phyloP scores from a whole-genome alignment of 1,140 invertebrate species.

The Papilio polytes region DNA sequence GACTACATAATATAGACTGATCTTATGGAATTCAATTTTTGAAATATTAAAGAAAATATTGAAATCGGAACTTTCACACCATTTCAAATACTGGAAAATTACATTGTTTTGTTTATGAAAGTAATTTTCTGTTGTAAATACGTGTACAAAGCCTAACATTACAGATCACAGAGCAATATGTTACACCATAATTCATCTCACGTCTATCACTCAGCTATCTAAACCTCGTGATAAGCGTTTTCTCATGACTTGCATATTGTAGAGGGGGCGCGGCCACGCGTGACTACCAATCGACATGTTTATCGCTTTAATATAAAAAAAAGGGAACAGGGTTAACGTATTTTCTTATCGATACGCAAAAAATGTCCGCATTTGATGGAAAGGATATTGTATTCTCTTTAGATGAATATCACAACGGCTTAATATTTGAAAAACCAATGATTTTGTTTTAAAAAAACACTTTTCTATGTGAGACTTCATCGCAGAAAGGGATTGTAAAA shows the following conservation, averaged over 20 bases:
- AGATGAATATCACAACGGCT: slow-evolving; percentile 20
- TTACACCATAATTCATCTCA: slow-evolving; percentile 75
- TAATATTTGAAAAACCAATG: too few relatives aligned
- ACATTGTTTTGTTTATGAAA: neutral
- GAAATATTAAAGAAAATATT: too few relatives aligned
- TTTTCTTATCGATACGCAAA: slow-evolving; percentile 71
- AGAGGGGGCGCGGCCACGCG: slow-evolving; percentile 74
- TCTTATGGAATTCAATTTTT: too few relatives aligned
- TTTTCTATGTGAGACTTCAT: too few relatives aligned
- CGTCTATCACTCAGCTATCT: slow-evolving; percentile 71
- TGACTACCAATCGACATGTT: slow-evolving; percentile 80
- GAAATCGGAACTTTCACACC: too few relatives aligned
- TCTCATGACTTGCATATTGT: slow-evolving; percentile 82
- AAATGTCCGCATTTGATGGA: slow-evolving; percentile 67
- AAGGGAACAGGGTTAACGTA: slow-evolving; percentile 70
- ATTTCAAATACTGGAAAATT: too few relatives aligned
- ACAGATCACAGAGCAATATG: slow-evolving; percentile 61
- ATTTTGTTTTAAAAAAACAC: too few relatives aligned
- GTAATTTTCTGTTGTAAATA: neutral
- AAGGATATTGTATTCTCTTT: slow-evolving; percentile 73
- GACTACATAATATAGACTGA: too few relatives aligned
- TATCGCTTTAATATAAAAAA: slow-evolving; percentile 84
- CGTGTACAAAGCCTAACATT: slow-evolving; percentile 42
- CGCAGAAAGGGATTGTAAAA: too few relatives aligned
- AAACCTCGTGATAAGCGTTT: slow-evolving; percentile 78